Conservation (phyloP, 2,888 invertebrate genomes). For the Creontiades dilutus region DNA sequence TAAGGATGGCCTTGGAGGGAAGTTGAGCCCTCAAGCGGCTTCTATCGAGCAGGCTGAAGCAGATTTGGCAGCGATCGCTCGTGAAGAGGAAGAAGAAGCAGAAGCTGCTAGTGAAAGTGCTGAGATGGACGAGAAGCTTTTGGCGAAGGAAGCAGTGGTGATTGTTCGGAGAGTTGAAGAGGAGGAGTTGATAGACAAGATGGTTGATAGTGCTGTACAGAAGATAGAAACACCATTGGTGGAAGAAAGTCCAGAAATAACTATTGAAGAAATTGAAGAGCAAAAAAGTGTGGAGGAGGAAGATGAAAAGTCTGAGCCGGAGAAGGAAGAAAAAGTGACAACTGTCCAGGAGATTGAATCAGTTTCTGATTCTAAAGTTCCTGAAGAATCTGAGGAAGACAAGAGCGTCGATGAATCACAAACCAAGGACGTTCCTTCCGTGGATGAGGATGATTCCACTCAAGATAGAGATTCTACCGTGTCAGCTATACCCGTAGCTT, state of each 20-base stretch:
- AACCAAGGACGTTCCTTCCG: not conserved
- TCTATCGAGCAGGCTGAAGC: constrained; percentile 58
- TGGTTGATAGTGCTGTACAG: not conserved
- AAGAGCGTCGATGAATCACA: not conserved
- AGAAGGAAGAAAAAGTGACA: constrained; percentile 78
- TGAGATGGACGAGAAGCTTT: not conserved
- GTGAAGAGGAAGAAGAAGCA: constrained; percentile 50
- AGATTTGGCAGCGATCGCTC: constrained; percentile 38
- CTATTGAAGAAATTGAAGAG: not conserved
- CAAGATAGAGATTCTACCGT: not conserved
- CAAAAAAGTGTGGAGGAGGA: not conserved
- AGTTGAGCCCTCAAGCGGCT: constrained; percentile 20
- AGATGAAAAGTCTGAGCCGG: constrained; percentile 74
- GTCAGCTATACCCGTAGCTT: not conserved
- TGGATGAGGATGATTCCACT: constrained; percentile 23
- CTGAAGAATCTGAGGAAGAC: constrained; percentile 78
- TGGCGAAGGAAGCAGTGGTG: not conserved
- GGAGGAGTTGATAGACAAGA: not conserved
- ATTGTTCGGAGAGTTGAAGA: constrained; percentile 16
- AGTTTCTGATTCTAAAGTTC: constrained; percentile 76
- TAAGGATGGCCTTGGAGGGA: not conserved
- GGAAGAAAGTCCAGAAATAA: not conserved
- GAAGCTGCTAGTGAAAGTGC: not conserved
- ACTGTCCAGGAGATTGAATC: constrained; percentile 78
- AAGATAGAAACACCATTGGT: not conserved